A percentile compares a stretch with the other conserved stretches of the same genome.
phyloP scores from a whole-genome alignment of 2,797 vertebrate genomes.

The Trematomus bernacchii region DNA sequence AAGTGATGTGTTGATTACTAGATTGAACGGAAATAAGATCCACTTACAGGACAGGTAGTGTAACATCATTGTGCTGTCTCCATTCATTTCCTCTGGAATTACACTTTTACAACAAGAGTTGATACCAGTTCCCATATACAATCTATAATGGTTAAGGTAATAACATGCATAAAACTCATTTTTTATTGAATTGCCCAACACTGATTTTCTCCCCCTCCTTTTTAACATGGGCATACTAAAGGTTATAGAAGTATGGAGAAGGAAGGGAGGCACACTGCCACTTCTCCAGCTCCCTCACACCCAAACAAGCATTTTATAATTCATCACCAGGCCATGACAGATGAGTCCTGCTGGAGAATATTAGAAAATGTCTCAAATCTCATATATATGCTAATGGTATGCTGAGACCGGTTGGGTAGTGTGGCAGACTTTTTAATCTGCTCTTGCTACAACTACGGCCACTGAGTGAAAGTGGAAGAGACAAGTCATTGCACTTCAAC shows the following conservation, averaged over 20 bases:
- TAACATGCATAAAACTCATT: conserved; percentile 63
- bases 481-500: conserved; percentile 95
- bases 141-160: conserved; percentile 59
- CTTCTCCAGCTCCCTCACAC: conserved; percentile 80
- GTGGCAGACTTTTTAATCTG: conserved; percentile 98
- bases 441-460: conserved; percentile 88
- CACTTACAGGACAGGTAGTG: not conserved
- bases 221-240: conserved; percentile 69
- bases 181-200: conserved; percentile 69
- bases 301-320: conserved; percentile 99
- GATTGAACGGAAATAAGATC: conserved; percentile 3
- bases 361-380: conserved; percentile 99
- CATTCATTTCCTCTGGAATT: conserved; percentile 21
- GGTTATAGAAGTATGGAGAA: conserved; percentile 81
- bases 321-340: conserved; percentile 99
- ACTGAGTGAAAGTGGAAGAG: conserved; percentile 96
- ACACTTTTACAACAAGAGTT: conserved; percentile 32
- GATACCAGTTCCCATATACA: conserved; percentile 40
- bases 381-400: conserved; percentile 99
- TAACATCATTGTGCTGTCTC: conserved; percentile 28
- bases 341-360: conserved; percentile 99
- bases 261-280: conserved; percentile 70
- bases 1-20: not conserved
- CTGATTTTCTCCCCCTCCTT: conserved; percentile 50
- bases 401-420: conserved; percentile 92